phyloP scores from a whole-genome alignment of 1,140 invertebrate species.

The Drosophila elegans region DNA sequence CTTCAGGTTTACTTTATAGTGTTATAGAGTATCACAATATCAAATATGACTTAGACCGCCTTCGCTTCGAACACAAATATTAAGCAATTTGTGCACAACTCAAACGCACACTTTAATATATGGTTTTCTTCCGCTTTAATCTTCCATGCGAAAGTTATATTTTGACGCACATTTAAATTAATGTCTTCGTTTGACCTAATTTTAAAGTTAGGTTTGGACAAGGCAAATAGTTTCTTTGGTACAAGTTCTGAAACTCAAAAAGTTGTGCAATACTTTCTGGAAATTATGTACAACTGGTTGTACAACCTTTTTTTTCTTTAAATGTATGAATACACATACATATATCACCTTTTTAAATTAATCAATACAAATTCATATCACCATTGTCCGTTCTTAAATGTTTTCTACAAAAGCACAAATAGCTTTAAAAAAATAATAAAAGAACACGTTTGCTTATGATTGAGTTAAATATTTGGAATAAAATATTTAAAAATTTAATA shows the following conservation, averaged over 20 bases:
- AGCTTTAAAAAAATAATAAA: no score
- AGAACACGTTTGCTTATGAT: no score
- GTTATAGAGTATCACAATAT: conserved; percentile 40
- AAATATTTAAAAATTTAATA: no score
- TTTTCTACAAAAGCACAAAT: no score
- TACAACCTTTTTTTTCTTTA: not conserved
- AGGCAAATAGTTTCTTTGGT: conserved; percentile 15
- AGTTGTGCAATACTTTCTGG: not conserved
- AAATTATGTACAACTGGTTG: not conserved
- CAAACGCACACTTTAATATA: conserved; percentile 4
- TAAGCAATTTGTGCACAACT: conserved; percentile 30
- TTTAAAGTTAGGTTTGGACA: conserved; percentile 2
- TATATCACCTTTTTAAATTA: not conserved
- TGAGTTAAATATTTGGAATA: no score
- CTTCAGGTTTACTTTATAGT: conserved; percentile 76
- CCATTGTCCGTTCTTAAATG: no score
- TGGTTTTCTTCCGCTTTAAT: conserved; percentile 7
- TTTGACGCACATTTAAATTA: not conserved
- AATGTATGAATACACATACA: not conserved
- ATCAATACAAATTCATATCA: no score
- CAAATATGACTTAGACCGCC: conserved; percentile 27
- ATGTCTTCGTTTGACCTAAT: not conserved
- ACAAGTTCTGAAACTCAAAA: not conserved
- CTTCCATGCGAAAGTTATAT: not conserved
- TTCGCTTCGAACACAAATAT: conserved; percentile 16